These are phyloP conservation scores for Pseudochromis fuscus DNA, from an alignment of 2,797 vertebrate genomes.

Conservation along the genomic window DNA sequence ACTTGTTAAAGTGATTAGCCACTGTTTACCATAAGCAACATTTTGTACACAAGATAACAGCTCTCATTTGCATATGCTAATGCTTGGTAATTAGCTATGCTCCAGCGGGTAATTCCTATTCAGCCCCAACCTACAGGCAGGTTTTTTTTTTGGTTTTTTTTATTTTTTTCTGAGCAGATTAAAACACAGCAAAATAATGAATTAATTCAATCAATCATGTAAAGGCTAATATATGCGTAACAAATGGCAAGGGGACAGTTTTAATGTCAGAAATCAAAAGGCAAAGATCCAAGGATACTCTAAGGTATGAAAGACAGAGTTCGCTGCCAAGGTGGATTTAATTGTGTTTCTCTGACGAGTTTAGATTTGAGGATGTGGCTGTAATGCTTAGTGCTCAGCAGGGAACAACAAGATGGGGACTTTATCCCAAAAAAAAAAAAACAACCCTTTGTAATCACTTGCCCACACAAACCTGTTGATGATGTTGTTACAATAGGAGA, in stretches of 20 bases:
- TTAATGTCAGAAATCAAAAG: constrained; percentile 82
- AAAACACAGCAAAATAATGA: constrained; percentile 76
- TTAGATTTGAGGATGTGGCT: constrained; percentile 43
- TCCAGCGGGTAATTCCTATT: constrained; percentile 81
- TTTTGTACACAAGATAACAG: constrained; percentile 85
- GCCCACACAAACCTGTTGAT: constrained; percentile 68
- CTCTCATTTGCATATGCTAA: constrained; percentile 86
- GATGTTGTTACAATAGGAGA: constrained; percentile 40
- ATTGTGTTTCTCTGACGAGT: constrained; percentile 47
- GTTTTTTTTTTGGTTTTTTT: constrained; percentile 49
- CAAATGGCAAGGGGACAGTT: constrained; percentile 80
- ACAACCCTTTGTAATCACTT: constrained; percentile 61
- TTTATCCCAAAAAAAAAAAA: constrained; percentile 44
- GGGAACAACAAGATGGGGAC: constrained; percentile 50
- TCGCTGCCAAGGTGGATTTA: constrained; percentile 40
- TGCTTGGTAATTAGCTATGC: constrained; percentile 83
- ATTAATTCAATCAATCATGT: constrained; percentile 85
- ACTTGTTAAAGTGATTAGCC: constrained; percentile 84
- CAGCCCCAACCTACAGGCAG: constrained; percentile 77
- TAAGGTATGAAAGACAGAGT: constrained; percentile 39
- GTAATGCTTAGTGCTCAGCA: constrained; percentile 52
- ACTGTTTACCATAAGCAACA: constrained; percentile 85
- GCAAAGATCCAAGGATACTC: constrained; percentile 64
- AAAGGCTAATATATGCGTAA: constrained; percentile 85
- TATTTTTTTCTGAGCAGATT: constrained; percentile 64